Conservation (phyloP, 1,140 invertebrate species). For the Brachystomella parvula region DNA sequence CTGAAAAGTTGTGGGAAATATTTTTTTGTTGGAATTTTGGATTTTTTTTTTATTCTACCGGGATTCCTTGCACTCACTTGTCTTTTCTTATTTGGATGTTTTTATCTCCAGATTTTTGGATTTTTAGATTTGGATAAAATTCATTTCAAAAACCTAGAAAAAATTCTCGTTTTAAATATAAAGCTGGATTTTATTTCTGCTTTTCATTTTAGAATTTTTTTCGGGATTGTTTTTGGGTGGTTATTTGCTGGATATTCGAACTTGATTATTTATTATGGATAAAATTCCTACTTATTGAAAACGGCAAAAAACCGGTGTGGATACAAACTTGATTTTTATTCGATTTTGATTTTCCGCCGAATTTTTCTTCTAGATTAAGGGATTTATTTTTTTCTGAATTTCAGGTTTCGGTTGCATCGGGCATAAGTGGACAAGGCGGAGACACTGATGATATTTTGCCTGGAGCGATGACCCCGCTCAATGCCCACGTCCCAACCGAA, state of each 20-base stretch:
- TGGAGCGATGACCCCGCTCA: slow-evolving; percentile 20
- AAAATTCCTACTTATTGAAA: background rate
- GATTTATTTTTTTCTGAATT: background rate
- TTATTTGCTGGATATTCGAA: too few species aligned
- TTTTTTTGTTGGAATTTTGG: background rate
- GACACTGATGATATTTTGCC: slow-evolving; percentile 15
- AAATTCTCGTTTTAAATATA: too few species aligned
- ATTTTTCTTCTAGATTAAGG: background rate
- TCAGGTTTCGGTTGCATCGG: too few species aligned
- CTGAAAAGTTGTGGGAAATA: background rate
- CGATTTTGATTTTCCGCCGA: too few species aligned
- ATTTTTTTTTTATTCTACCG: background rate
- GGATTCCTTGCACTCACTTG: background rate
- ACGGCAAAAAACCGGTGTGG: background rate
- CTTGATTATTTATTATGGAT: background rate
- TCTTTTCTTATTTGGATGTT: background rate
- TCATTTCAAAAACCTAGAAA: too few species aligned
- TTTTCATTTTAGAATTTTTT: too few species aligned
- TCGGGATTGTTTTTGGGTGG: too few species aligned
- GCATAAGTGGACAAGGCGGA: background rate
- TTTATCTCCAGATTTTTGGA: background rate
- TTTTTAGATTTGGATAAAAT: too few species aligned
- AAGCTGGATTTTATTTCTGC: too few species aligned
- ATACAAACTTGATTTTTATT: too few species aligned
- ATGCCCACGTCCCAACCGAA: slow-evolving; percentile 4